phyloP scores from a whole-genome alignment of 2,888 invertebrate genomes.

The Caenorhabditis sinica region DNA sequence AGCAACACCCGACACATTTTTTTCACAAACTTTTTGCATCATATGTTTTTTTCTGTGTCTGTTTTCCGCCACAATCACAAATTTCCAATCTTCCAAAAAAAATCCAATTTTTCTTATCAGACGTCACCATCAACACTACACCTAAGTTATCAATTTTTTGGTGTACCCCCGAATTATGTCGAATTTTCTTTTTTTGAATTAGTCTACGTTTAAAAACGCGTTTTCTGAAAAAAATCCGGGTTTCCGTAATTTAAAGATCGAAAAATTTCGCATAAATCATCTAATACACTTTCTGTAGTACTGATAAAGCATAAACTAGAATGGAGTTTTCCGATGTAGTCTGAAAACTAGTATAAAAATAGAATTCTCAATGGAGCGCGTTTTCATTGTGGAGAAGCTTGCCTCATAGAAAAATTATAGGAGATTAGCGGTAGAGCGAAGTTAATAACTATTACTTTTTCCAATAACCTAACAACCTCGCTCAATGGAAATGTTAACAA shows the following conservation, averaged over 20 bases:
- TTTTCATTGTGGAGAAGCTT: too few relatives aligned
- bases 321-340: too few relatives aligned
- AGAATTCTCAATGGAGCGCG: too few relatives aligned
- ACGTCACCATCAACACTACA: background rate
- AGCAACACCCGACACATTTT: background rate
- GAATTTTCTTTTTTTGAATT: background rate
- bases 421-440: too few relatives aligned
- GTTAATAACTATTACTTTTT: too few relatives aligned
- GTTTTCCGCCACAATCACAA: background rate
- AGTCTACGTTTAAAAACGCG: constrained; percentile 10
- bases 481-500: too few relatives aligned
- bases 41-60: constrained; percentile 8
- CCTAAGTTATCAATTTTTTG: background rate
- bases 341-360: too few relatives aligned
- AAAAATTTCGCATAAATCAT: too few relatives aligned
- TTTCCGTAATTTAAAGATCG: background rate
- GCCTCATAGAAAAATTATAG: too few relatives aligned
- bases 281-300: background rate
- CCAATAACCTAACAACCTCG: too few relatives aligned
- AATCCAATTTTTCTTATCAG: constrained; percentile 16
- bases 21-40: constrained; percentile 38
- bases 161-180: too few relatives aligned
- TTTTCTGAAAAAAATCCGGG: background rate
- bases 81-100: background rate
- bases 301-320: too few relatives aligned